Percentiles rank a stretch among this genome's conserved stretches.
These are phyloP conservation scores for Cladopsammia gracilis DNA, from an alignment of 64 coral and sea anemone genomes.

Conservation along the genomic window DNA sequence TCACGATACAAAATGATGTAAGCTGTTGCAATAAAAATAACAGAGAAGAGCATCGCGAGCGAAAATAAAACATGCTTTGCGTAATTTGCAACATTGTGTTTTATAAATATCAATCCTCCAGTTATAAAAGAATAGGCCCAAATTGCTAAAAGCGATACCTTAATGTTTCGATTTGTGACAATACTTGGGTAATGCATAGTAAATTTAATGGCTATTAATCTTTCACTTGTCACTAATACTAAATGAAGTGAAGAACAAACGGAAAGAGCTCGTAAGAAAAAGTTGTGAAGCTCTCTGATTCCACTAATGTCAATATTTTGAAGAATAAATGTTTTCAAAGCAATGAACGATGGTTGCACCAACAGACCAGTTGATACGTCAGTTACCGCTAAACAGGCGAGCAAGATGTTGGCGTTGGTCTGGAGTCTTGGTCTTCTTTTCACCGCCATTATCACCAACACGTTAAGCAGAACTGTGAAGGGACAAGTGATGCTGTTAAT, in stretches of 20 bases:
- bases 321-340: neutral
- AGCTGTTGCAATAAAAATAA: neutral
- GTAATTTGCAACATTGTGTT: neutral
- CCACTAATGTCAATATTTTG: neutral
- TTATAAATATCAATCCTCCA: neutral
- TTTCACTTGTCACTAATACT: neutral
- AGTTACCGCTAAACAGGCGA: conserved; percentile 12
- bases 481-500: conserved; percentile 12
- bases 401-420: conserved; percentile 1
- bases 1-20: neutral
- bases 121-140: neutral
- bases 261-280: neutral
- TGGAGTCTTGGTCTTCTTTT: neutral
- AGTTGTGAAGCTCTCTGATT: neutral
- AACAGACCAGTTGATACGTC: neutral
- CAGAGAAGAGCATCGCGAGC: neutral
- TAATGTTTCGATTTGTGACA: neutral
- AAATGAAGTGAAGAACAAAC: neutral
- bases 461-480: conserved; percentile 10
- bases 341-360: neutral
- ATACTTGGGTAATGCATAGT: neutral
- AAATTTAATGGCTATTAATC: neutral
- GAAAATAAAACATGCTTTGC: neutral
- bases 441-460: neutral
- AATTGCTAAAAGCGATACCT: neutral